Evolutionary conservation across 2,797 vertebrate genomes (phyloP).

Genomic region (Peromyscus melanophrys): DNA sequence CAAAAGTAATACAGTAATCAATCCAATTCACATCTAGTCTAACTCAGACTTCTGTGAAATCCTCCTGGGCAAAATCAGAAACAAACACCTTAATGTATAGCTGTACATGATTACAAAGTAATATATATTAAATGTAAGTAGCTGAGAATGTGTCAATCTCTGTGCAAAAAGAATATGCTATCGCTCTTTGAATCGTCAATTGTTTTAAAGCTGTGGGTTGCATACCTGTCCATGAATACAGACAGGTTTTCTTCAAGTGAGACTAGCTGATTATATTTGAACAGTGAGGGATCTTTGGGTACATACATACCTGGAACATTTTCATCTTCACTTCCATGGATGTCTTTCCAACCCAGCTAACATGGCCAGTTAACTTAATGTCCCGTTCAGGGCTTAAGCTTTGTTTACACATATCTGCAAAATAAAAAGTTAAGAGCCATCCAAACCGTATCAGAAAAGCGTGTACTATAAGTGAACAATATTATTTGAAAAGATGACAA

Average conservation of each 20-base stretch:
- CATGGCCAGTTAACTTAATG: conserved; percentile 97
- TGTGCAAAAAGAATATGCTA: conserved; percentile 10
- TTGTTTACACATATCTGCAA: conserved; percentile 94
- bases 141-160: not conserved
- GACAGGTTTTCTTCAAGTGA: not conserved
- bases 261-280: not conserved
- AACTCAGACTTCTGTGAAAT: conserved; percentile 51
- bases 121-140: conserved; percentile 19
- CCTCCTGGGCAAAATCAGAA: conserved; percentile 29
- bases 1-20: conserved; percentile 35
- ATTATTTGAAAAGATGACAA: conserved; percentile 51
- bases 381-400: conserved; percentile 95
- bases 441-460: not conserved
- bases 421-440: conserved; percentile 52
- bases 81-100: conserved; percentile 34
- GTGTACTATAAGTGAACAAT: conserved; percentile 30
- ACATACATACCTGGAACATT: conserved; percentile 95
- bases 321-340: conserved; percentile 99
- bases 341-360: conserved; percentile 97
- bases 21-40: not conserved
- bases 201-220: not conserved
- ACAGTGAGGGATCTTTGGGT: not conserved
- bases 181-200: not conserved
- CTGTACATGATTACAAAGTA: conserved; percentile 29
- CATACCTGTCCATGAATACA: not conserved